Base-by-base conservation (phyloP, 1,140 invertebrate species). In the Platorchestia sp. region DNA sequence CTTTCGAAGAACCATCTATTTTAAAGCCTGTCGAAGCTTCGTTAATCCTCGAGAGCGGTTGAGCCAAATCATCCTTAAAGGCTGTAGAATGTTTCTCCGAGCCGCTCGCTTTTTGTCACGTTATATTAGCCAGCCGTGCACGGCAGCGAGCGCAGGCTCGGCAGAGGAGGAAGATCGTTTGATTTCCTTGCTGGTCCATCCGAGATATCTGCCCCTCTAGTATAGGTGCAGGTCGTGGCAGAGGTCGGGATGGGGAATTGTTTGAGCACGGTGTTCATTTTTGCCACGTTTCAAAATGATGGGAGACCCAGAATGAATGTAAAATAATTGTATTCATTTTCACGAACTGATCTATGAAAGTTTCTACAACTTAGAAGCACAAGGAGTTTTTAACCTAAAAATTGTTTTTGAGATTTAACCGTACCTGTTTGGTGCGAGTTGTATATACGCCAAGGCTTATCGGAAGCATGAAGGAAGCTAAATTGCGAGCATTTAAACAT, bases 21-120 rank as follows among this genome's bases (percentile, higher is more conserved):
- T 75, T 75, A 75, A 75, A 75, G 59, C 59, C 59, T 75, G 59
- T 75, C 59, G 59, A 75, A 75, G 59, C 59, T 75, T 75, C 59
- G 59, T 75, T 75, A 75, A 75, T 75, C 59, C 59, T 75, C 36
- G 59, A 75, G 59, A 75, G 59, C 59, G 27, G 59, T 75, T 75
- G 59, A 75, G 59, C 59, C 59, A 75, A 75, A 75, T 75, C 59
- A 75, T 75, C 59, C 59, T 75, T 75, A 75, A 75, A 75, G 59
- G 59, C 59, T 75, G 59, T 75, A 75, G 59, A 75, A 75, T 75
- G 59, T 75, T 75, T 36, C 59, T 75, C 36, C 14, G 36, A 75
- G 59, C 10, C 59, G 1, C 27, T 36, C 59, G 59, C 59, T 75
- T 75, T 75, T 75, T 75, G 36, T 75, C 14, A 75, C 27, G 59